Conservation (phyloP, 2,113 vertebrate species). For the Rhinolophus ferrumequinum region DNA sequence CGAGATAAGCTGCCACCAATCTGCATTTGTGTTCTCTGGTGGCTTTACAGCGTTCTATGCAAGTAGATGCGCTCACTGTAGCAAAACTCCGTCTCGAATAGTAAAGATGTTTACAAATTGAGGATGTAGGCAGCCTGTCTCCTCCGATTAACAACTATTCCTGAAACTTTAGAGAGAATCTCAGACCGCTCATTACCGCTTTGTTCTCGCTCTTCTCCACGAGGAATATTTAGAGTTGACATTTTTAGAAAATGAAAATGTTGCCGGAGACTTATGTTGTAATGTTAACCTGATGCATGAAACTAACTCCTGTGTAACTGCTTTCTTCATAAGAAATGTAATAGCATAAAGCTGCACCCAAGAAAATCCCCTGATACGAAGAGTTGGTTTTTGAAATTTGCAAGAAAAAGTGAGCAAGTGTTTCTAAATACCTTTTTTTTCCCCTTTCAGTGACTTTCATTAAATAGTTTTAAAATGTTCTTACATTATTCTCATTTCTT, state of each 20-base stretch:
- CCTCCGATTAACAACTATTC: background rate
- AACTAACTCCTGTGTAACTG: background rate
- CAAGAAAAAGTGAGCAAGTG: background rate
- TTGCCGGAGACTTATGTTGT: background rate
- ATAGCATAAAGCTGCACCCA: background rate
- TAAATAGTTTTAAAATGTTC: background rate
- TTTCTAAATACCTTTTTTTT: background rate
- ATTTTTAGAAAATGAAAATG: background rate
- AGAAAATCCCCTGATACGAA: background rate
- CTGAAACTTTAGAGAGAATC: background rate
- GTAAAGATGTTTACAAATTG: background rate
- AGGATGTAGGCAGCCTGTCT: background rate
- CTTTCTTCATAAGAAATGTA: background rate
- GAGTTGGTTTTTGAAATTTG: constrained; percentile 10
- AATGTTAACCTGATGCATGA: background rate
- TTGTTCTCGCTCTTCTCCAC: background rate
- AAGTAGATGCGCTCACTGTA: background rate
- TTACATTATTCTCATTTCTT: background rate
- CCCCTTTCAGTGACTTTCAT: background rate
- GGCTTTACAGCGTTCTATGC: background rate
- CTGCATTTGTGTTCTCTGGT: background rate
- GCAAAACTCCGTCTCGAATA: background rate
- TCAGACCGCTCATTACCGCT: background rate
- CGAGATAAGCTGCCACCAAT: background rate
- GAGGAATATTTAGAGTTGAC: background rate